These are phyloP conservation scores for Zaprionus africanus DNA, from an alignment of 1,140 invertebrate genomes.

Conservation along the genomic window DNA sequence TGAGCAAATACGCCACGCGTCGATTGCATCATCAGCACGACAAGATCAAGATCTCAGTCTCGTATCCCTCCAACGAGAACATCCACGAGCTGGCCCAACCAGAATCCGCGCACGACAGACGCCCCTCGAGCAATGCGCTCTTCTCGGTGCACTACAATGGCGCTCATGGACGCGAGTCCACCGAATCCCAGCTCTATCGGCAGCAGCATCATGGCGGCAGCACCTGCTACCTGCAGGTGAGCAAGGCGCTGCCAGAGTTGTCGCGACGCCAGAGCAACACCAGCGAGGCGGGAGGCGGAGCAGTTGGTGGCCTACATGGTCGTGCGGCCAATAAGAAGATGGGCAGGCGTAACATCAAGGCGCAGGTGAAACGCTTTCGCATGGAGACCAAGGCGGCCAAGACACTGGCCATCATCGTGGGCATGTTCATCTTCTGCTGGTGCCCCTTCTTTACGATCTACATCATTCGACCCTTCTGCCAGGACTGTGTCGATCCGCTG, in stretches of 20 bases:
- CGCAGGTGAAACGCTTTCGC: slow-evolving; percentile 87
- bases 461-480: slow-evolving; percentile 90
- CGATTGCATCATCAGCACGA: slow-evolving; percentile 87
- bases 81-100: slow-evolving; percentile 85
- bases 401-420: slow-evolving; percentile 95
- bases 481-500: slow-evolving; percentile 88
- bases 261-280: slow-evolving; percentile 83
- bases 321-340: slow-evolving; percentile 87
- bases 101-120: slow-evolving; percentile 41
- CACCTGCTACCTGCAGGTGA: slow-evolving; percentile 86
- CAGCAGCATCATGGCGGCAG: slow-evolving; percentile 85
- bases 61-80: slow-evolving; percentile 92
- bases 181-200: slow-evolving; percentile 70
- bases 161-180: slow-evolving; percentile 67
- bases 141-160: slow-evolving; percentile 77
- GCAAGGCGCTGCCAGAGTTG: slow-evolving; percentile 85
- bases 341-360: slow-evolving; percentile 85
- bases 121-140: slow-evolving; percentile 66
- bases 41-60: slow-evolving; percentile 92
- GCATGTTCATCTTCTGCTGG: slow-evolving; percentile 96
- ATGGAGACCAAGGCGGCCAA: slow-evolving; percentile 95
- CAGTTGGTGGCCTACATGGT: slow-evolving; percentile 42
- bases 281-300: slow-evolving; percentile 83
- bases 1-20: slow-evolving; percentile 76
- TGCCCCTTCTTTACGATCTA: slow-evolving; percentile 95